These are phyloP conservation scores for Gallinago jamesoni DNA, from an alignment of 2,113 vertebrate species.

Conservation along the genomic window DNA sequence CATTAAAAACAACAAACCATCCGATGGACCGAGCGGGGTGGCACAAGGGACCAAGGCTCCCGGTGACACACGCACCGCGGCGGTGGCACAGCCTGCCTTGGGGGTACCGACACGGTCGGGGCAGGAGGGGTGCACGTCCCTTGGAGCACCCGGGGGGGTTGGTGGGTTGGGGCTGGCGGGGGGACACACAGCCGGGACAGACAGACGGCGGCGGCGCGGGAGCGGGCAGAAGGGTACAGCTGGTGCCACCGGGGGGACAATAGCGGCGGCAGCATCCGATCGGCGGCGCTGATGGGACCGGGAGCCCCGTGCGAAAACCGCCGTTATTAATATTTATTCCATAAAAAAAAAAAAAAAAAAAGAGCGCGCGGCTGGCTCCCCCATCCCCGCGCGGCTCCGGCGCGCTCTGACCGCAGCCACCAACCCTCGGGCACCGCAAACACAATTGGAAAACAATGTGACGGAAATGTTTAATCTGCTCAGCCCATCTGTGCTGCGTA, in stretches of 20 bases:
- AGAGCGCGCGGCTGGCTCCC: constrained; percentile 31
- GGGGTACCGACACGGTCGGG: fast-evolving
- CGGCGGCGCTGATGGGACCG: constrained; percentile 41
- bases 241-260: constrained; percentile 25
- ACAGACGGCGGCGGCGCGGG: not conserved
- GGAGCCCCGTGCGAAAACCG: constrained; percentile 60
- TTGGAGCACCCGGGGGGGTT: fast-evolving
- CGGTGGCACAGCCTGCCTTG: fast-evolving
- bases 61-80: fast-evolving
- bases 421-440: constrained; percentile 82
- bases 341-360: not conserved
- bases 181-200: not conserved
- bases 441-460: constrained; percentile 87
- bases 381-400: constrained; percentile 52
- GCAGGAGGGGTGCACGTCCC: fast-evolving
- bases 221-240: not conserved
- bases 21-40: not conserved
- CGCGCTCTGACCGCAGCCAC: constrained; percentile 79
- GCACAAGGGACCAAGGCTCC: fast-evolving
- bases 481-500: constrained; percentile 92
- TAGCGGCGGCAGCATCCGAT: not conserved
- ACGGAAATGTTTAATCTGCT: constrained; percentile 95
- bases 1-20: not conserved
- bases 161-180: no score
- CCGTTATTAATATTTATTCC: constrained; percentile 74